A percentile compares a stretch with the other conserved stretches of the same genome.
Evolutionary conservation across 2,888 invertebrate genomes (phyloP).

Genomic region (Leucophora obtusa): DNA sequence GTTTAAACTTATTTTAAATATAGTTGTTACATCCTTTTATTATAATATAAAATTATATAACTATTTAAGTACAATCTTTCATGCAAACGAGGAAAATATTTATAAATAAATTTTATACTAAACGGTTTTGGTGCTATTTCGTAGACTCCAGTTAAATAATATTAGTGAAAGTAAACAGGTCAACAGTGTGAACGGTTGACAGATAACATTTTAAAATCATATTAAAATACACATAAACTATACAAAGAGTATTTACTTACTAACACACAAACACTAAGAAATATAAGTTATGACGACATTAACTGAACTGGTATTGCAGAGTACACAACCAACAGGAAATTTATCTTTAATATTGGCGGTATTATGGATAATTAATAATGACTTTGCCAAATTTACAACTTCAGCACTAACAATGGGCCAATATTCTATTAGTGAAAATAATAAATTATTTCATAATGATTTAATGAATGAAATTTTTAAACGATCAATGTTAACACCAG

Average conservation of each 20-base stretch:
- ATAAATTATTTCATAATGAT: constrained; percentile 69
- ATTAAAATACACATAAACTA: too few species aligned
- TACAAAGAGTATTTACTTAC: too few species aligned
- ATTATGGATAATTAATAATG: constrained; percentile 72
- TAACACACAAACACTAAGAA: neutral
- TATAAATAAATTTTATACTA: neutral
- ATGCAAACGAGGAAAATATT: constrained; percentile 17
- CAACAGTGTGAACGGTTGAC: neutral
- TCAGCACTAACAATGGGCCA: constrained; percentile 69
- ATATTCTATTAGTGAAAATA: constrained; percentile 66
- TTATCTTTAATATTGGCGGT: constrained; percentile 72
- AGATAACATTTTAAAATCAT: neutral
- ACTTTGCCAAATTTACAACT: constrained; percentile 67
- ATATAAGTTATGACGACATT: constrained; percentile 37
- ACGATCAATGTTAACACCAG: constrained; percentile 39
- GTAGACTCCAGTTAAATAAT: constrained; percentile 19
- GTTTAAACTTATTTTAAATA: too few species aligned
- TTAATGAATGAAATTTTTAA: constrained; percentile 67
- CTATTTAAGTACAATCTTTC: neutral
- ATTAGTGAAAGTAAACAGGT: constrained; percentile 15
- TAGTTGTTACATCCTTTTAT: too few species aligned
- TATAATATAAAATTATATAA: neutral
- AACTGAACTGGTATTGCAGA: constrained; percentile 34
- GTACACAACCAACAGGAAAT: constrained; percentile 64
- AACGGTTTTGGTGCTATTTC: constrained; percentile 17